Conservation (phyloP, 2,797 vertebrate genomes). For the Sternotherus odoratus region DNA sequence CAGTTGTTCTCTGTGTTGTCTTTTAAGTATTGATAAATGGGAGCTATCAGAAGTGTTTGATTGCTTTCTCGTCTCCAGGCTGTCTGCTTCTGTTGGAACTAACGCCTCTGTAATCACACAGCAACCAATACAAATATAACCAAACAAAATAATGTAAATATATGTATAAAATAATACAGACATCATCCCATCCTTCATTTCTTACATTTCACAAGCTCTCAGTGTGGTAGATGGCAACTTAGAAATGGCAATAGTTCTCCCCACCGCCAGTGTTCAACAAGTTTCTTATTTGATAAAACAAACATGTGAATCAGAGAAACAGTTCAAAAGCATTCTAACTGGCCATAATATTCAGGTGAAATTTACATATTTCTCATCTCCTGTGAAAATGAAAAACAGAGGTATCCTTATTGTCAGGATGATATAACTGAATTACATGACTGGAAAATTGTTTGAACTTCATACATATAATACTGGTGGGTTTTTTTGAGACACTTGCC, state of each 20-base stretch:
- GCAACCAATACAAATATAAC: background rate
- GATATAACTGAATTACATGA: conserved; percentile 24
- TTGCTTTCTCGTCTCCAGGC: background rate
- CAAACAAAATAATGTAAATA: background rate
- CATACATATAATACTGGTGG: background rate
- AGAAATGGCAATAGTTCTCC: background rate
- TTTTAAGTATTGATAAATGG: background rate
- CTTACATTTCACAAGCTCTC: background rate
- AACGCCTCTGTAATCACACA: background rate
- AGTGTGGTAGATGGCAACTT: background rate
- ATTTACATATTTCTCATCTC: background rate
- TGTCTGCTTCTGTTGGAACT: background rate
- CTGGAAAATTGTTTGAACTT: background rate
- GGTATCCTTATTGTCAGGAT: background rate
- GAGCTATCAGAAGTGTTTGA: background rate
- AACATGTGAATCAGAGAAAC: background rate
- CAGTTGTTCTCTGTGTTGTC: background rate
- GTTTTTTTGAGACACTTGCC: conserved; percentile 11
- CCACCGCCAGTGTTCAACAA: background rate
- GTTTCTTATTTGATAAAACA: background rate
- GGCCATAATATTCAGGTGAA: background rate
- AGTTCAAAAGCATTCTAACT: background rate
- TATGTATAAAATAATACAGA: background rate
- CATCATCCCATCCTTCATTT: background rate
- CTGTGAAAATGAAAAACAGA: background rate